These are phyloP conservation scores for Hypothenemus hampei DNA, from an alignment of 1,140 invertebrate species.

Conservation along the genomic window DNA sequence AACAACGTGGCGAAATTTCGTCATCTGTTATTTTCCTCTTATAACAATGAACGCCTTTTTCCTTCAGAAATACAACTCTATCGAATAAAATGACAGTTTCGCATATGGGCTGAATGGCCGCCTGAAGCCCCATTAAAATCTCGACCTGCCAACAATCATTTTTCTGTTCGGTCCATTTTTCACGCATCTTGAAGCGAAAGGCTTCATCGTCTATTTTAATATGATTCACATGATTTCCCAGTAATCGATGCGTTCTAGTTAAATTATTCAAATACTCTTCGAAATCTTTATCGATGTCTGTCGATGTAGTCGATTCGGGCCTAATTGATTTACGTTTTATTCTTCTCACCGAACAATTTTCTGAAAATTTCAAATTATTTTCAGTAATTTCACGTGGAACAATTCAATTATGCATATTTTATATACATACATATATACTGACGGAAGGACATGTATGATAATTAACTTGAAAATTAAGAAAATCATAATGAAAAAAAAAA, in stretches of 20 bases:
- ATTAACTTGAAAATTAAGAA: too few species aligned
- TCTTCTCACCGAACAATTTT: slow-evolving; percentile 51
- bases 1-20: slow-evolving; percentile 55
- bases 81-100: slow-evolving; percentile 67
- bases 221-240: neutral
- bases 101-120: slow-evolving; percentile 51
- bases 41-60: slow-evolving; percentile 50
- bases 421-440: too few species aligned
- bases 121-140: slow-evolving; percentile 44
- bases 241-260: slow-evolving; percentile 39
- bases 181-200: slow-evolving; percentile 32
- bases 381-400: slow-evolving; percentile 2
- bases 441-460: too few species aligned
- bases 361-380: too few species aligned
- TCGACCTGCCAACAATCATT: slow-evolving; percentile 38
- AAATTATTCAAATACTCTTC: slow-evolving; percentile 51
- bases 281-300: slow-evolving; percentile 42
- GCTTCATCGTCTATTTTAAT: slow-evolving; percentile 21
- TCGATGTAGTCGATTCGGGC: slow-evolving; percentile 45
- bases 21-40: slow-evolving; percentile 56
- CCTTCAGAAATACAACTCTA: slow-evolving; percentile 57
- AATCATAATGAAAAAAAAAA: too few species aligned
- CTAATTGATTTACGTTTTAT: slow-evolving; percentile 54
- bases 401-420: too few species aligned
- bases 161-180: slow-evolving; percentile 37